phyloP scores from a whole-genome alignment of 1,140 invertebrate genomes.

The Dendrolimus punctatus region DNA sequence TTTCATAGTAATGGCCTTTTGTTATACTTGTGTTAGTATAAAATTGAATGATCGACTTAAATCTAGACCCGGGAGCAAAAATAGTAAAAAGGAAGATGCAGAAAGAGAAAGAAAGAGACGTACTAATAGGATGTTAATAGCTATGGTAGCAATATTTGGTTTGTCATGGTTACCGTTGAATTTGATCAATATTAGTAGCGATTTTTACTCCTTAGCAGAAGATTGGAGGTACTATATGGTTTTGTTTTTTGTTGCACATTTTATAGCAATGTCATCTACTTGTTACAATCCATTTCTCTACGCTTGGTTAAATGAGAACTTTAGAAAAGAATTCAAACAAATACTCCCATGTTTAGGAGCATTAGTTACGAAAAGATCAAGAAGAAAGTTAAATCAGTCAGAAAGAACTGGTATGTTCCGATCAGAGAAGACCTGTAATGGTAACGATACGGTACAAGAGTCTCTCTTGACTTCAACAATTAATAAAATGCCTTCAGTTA shows the following conservation, averaged over 20 bases:
- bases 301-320: constrained; percentile 98
- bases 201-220: constrained; percentile 79
- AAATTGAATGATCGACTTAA: constrained; percentile 86
- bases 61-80: constrained; percentile 85
- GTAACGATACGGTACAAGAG: constrained; percentile 82
- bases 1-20: constrained; percentile 94
- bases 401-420: constrained; percentile 58
- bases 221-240: constrained; percentile 89
- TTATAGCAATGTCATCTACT: constrained; percentile 96
- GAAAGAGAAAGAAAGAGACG: constrained; percentile 82
- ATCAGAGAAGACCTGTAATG: constrained; percentile 80
- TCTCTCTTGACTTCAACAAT: constrained; percentile 72
- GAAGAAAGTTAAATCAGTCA: constrained; percentile 50
- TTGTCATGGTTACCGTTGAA: constrained; percentile 97
- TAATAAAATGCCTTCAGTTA: constrained; percentile 52
- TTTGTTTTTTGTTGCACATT: constrained; percentile 90
- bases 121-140: constrained; percentile 96
- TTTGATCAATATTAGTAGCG: constrained; percentile 88
- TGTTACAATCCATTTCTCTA: constrained; percentile 95
- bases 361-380: constrained; percentile 50
- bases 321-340: constrained; percentile 95
- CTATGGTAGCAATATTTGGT: constrained; percentile 97
- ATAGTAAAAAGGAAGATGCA: constrained; percentile 82
- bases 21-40: constrained; percentile 93
- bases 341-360: constrained; percentile 79